Conservation (phyloP, 92 coral and sea anemone genomes). For the Palythoa grandiflora region DNA sequence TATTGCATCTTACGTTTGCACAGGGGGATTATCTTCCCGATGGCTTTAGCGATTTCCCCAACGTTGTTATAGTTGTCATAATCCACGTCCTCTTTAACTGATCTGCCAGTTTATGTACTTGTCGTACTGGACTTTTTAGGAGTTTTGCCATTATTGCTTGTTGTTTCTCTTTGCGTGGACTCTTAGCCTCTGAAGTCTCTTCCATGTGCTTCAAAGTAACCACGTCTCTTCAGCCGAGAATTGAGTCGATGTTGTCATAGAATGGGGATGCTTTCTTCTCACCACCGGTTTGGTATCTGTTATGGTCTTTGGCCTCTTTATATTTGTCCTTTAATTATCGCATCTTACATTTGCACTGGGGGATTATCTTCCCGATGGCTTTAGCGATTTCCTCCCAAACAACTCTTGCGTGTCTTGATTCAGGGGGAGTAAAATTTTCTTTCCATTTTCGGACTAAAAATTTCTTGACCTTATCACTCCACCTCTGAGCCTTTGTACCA, state of each 20-base stretch:
- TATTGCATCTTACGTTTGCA: constrained; percentile 35
- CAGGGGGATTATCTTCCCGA: neutral
- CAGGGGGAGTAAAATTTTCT: neutral
- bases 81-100: neutral
- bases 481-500: neutral
- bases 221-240: constrained; percentile 36
- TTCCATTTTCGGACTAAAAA: neutral
- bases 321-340: constrained; percentile 39
- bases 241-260: constrained; percentile 14
- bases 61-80: no score
- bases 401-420: neutral
- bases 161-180: no score
- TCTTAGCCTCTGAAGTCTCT: constrained; percentile 3
- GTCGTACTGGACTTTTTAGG: no score
- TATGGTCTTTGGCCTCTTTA: constrained; percentile 27
- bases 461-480: neutral
- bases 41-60: neutral
- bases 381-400: neutral
- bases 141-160: no score
- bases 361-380: neutral
- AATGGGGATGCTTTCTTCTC: constrained; percentile 31
- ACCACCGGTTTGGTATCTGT: constrained; percentile 29
- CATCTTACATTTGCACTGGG: constrained; percentile 24
- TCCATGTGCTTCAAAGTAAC: constrained; percentile 40
- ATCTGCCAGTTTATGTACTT: no score